Evolutionary conservation across 1,140 invertebrate species (phyloP).

Genomic region (Meloidogyne hapla): DNA sequence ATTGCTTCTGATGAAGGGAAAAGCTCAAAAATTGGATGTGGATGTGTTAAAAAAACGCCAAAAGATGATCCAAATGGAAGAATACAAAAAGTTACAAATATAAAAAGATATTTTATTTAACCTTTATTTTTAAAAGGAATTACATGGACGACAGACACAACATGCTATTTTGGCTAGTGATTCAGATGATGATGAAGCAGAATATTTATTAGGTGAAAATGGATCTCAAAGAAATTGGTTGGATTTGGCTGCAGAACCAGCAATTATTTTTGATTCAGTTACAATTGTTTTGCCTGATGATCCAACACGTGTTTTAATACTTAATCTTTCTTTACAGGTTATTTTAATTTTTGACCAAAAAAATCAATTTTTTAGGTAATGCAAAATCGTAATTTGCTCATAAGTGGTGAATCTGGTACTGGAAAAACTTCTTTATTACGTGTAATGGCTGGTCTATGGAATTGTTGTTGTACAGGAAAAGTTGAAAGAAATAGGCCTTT

Average conservation of each 20-base stretch:
- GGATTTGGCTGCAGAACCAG: constrained; percentile 47
- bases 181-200: constrained; percentile 56
- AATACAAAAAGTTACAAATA: constrained; percentile 41
- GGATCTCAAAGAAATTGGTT: constrained; percentile 24
- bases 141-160: constrained; percentile 51
- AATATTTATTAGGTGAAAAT: constrained; percentile 51
- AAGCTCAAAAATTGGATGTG: constrained; percentile 25
- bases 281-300: constrained; percentile 54
- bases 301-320: constrained; percentile 39
- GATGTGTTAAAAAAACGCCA: constrained; percentile 38
- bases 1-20: constrained; percentile 56
- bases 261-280: constrained; percentile 53
- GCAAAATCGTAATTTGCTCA: constrained; percentile 67
- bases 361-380: constrained; percentile 4
- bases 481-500: constrained; percentile 63
- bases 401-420: constrained; percentile 70
- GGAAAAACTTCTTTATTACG: constrained; percentile 71
- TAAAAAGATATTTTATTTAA: constrained; percentile 12
- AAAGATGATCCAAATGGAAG: constrained; percentile 27
- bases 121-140: constrained; percentile 41
- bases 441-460: constrained; percentile 70
- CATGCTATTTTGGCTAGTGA: constrained; percentile 45
- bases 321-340: constrained; percentile 66
- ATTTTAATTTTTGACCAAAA: neutral
- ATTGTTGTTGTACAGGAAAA: constrained; percentile 55